A percentile compares a stretch with the other conserved stretches of the same genome.
Evolutionary conservation across 1,140 invertebrate species (phyloP).

Genomic region (Nylanderia fulva): DNA sequence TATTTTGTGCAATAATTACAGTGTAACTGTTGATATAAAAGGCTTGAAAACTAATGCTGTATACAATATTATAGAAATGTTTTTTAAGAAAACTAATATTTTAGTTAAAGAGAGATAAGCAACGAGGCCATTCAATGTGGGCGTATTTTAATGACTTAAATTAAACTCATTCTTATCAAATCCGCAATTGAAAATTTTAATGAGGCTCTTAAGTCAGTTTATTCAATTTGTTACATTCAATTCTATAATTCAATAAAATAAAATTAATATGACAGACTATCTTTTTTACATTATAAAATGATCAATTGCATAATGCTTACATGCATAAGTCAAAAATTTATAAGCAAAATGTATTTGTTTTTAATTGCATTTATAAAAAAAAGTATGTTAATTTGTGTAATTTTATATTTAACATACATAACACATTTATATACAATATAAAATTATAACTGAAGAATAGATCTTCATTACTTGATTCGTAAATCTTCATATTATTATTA

Average conservation of each 20-base stretch:
- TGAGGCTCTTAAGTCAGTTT: neutral
- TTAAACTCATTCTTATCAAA: conserved; percentile 77
- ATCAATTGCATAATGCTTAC: too few species aligned
- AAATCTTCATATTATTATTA: neutral
- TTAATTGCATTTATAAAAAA: too few species aligned
- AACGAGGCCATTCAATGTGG: conserved; percentile 66
- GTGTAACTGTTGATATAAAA: too few species aligned
- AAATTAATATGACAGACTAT: neutral
- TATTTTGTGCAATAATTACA: too few species aligned
- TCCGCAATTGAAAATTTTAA: conserved; percentile 15
- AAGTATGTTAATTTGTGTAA: too few species aligned
- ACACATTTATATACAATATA: too few species aligned
- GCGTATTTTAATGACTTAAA: conserved; percentile 78
- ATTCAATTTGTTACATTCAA: neutral
- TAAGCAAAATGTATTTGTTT: too few species aligned
- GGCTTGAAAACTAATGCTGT: neutral
- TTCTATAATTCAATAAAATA: too few species aligned
- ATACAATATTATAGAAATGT: conserved; percentile 56
- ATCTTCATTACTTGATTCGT: neutral
- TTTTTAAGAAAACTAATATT: conserved; percentile 14
- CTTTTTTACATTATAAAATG: neutral
- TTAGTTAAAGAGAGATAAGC: neutral
- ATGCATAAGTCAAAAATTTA: too few species aligned
- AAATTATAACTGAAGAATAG: too few species aligned
- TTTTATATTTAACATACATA: too few species aligned